phyloP scores from a whole-genome alignment of 2,113 vertebrate genomes.

The Theristicus caerulescens region DNA sequence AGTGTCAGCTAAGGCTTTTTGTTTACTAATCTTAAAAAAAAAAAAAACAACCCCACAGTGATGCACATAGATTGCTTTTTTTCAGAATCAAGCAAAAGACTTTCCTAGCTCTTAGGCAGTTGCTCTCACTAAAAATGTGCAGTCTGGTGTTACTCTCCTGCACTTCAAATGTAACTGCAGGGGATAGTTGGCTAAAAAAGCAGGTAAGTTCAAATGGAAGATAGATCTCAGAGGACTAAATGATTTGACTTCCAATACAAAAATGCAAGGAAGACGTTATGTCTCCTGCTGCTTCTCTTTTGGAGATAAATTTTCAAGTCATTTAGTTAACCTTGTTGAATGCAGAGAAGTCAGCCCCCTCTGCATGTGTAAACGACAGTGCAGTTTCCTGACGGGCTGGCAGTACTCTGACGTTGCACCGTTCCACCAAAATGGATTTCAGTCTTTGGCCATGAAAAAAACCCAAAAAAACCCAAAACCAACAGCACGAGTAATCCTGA shows the following conservation, averaged over 20 bases:
- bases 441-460: background rate
- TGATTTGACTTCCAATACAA: background rate
- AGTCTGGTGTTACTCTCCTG: background rate
- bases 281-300: background rate
- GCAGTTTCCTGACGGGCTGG: background rate
- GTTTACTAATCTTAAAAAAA: background rate
- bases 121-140: background rate
- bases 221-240: background rate
- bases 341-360: background rate
- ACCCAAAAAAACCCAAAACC: background rate
- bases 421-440: background rate
- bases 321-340: background rate
- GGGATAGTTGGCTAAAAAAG: background rate
- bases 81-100: background rate
- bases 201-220: conserved; percentile 43
- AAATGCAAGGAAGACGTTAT: background rate
- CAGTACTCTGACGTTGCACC: background rate
- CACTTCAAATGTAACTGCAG: background rate
- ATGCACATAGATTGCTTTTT: background rate
- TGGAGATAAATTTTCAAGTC: background rate
- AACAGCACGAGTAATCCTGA: background rate
- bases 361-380: background rate
- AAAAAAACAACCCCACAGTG: background rate
- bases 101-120: background rate
- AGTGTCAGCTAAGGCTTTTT: background rate